Evolutionary conservation across 2,888 invertebrate species (phyloP).

Genomic region (Brachyopa scutellaris): DNA sequence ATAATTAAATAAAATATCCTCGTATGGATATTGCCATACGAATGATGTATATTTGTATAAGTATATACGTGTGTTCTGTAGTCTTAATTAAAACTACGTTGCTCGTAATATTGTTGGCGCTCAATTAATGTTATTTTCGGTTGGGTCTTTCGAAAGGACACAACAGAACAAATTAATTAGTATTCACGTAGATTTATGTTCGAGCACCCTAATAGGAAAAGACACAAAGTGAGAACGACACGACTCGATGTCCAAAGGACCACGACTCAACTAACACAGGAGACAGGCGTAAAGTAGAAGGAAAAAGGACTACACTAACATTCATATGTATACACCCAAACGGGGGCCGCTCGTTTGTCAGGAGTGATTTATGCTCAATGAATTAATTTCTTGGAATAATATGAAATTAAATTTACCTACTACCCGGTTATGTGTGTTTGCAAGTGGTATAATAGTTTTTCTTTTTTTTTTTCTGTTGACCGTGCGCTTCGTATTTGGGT

Average conservation of each 20-base stretch:
- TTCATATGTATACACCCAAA: no score
- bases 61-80: not conserved
- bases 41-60: not conserved
- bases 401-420: constrained; percentile 42
- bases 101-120: constrained; percentile 10
- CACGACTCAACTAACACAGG: not conserved
- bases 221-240: constrained; percentile 10
- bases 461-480: not conserved
- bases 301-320: not conserved
- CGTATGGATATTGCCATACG: constrained; percentile 6
- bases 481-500: constrained; percentile 33
- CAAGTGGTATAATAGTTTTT: not conserved
- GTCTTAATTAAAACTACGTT: constrained; percentile 25
- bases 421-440: constrained; percentile 2
- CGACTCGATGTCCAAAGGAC: no score
- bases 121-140: constrained; percentile 33
- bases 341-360: constrained; percentile 64
- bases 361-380: constrained; percentile 54
- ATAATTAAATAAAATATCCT: not conserved
- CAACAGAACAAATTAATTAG: constrained; percentile 57
- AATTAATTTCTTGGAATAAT: constrained; percentile 57
- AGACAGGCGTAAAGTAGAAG: no score
- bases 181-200: constrained; percentile 55
- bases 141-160: constrained; percentile 38
- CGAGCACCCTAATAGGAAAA: not conserved